Base-by-base conservation (phyloP, 1,140 invertebrate genomes). In the Drosophila mauritiana region DNA sequence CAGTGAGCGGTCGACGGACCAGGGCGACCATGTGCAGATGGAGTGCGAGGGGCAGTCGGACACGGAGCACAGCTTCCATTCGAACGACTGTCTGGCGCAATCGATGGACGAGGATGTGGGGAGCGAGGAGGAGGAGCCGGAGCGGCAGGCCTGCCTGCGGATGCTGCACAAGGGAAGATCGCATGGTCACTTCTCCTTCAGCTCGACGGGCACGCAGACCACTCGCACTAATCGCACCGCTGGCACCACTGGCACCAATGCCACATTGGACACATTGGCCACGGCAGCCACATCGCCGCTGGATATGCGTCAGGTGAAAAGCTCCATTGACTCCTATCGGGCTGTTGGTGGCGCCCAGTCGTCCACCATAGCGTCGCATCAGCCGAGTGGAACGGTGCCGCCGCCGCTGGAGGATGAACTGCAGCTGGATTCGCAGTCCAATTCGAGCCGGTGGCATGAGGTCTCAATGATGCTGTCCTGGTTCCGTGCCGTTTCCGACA, bases 401-500 rank as follows among this genome's bases (percentile, higher is more conserved):
- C 15, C 7, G 0, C n/a, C 7, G 8, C 15, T 15, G 10, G 3
- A 27, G 7, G n/a, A 42, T 31, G 31, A 31, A 8, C n/a, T 6
- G 4, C 2, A 12, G 4, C 10, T 10, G 13, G 42, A 69, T 7
- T 2, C 13, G 1, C 3, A 20, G 36, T 10, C 42, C 2, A 17
- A n/a, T 5, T n/a, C 46, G 4, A 36, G 40, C 10, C 40, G 48
- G 12, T 72, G 65, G 68, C 64, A 15, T 3, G 27, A 37, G 12
- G 25, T 64, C 0, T 43, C 58, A 3, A 22, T 64, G 20, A 49
- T 42, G 42, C 3, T 72, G 27, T 52, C 68, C 36, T 57, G 52
- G 40, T 39, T 70, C n/a, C 37, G 57, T 20, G 25, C 11, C 13
- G 37, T 37, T 4, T n/a, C 36, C 15, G n/a, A 1, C n/a, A 27